These are phyloP conservation scores for Eubucco bourcierii DNA, from an alignment of 2,113 vertebrate species.

Conservation along the genomic window DNA sequence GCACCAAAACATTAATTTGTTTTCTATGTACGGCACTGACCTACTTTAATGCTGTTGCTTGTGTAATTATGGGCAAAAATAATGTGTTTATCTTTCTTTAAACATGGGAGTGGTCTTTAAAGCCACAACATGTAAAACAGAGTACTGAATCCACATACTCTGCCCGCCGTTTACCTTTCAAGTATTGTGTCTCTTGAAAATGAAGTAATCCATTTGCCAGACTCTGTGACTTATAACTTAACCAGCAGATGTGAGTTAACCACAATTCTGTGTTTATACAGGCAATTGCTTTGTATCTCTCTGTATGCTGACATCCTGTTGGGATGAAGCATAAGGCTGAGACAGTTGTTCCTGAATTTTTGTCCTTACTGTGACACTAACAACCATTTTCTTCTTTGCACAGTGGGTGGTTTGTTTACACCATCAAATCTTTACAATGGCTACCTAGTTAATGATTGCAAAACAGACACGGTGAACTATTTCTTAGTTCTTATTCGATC, in stretches of 20 bases:
- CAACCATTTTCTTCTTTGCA: not conserved
- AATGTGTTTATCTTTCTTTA: not conserved
- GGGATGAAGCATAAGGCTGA: not conserved
- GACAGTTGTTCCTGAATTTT: not conserved
- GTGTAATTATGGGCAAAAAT: not conserved
- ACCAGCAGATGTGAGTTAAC: not conserved
- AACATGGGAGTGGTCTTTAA: not conserved
- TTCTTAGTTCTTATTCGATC: not conserved
- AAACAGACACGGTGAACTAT: not conserved
- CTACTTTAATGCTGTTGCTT: not conserved
- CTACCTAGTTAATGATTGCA: slow-evolving; percentile 20
- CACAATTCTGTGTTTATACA: not conserved
- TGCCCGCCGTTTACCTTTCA: not conserved
- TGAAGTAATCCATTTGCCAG: not conserved
- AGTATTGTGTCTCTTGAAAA: not conserved
- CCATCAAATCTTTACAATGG: not conserved
- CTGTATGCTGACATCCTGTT: not conserved
- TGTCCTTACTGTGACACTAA: not conserved
- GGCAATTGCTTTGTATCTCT: not conserved
- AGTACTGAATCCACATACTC: not conserved
- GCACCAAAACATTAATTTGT: not conserved
- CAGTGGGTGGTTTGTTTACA: not conserved
- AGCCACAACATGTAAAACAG: not conserved
- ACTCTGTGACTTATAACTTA: not conserved
- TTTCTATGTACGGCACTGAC: not conserved